phyloP scores from a whole-genome alignment of 2,888 invertebrate genomes.

The Drosophila anomalata region DNA sequence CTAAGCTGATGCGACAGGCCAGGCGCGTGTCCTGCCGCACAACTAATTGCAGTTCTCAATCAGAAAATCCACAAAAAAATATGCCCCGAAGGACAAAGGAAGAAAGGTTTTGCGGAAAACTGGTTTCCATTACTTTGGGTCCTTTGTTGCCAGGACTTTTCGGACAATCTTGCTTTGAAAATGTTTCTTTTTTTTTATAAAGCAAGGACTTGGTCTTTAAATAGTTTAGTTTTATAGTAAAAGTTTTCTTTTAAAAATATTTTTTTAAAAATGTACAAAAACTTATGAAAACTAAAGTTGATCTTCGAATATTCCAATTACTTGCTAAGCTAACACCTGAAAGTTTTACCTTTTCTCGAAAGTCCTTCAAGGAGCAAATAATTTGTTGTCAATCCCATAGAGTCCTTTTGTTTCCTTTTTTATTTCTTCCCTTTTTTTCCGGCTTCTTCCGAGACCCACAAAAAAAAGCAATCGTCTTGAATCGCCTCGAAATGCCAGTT shows the following conservation, averaged over 20 bases:
- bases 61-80: slow-evolving; percentile 6
- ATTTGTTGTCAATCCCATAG: slow-evolving; percentile 29
- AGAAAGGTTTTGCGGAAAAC: slow-evolving; percentile 29
- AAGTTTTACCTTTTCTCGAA: slow-evolving; percentile 13
- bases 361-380: slow-evolving; percentile 22
- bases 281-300: background rate
- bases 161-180: slow-evolving; percentile 27
- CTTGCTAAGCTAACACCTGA: slow-evolving; percentile 15
- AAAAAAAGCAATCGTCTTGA: slow-evolving; percentile 33
- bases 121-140: slow-evolving; percentile 31
- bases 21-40: slow-evolving; percentile 54
- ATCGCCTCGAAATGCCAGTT: slow-evolving; percentile 21
- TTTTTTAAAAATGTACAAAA: background rate
- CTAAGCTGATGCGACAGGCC: slow-evolving; percentile 66
- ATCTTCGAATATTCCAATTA: background rate
- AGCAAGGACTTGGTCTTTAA: background rate
- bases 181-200: slow-evolving; percentile 8
- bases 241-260: background rate
- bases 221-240: background rate
- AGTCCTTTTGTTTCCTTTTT: slow-evolving; percentile 10
- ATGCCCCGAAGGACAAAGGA: slow-evolving; percentile 13
- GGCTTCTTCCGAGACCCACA: slow-evolving; percentile 4
- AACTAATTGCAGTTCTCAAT: slow-evolving; percentile 71
- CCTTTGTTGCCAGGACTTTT: slow-evolving; percentile 8
- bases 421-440: background rate